A percentile compares a stretch with the other conserved stretches of the same genome.
These are phyloP conservation scores for Bucco capensis DNA, from an alignment of 2,113 vertebrate species.

Conservation along the genomic window DNA sequence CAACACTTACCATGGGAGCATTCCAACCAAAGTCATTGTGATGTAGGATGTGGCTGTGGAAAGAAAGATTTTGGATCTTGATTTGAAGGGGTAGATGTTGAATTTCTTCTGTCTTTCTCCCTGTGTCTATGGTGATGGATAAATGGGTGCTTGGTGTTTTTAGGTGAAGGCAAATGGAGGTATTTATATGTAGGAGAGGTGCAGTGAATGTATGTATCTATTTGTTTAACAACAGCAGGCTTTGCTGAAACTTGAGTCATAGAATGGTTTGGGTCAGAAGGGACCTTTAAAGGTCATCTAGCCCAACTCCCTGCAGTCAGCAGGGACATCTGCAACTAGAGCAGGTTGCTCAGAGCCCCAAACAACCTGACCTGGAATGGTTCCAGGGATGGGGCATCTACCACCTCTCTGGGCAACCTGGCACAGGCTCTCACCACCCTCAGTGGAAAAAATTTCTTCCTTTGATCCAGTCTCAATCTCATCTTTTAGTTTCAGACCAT, in stretches of 20 bases:
- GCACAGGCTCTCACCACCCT: neutral
- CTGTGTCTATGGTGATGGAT: neutral
- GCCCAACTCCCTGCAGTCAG: neutral
- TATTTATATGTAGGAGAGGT: neutral
- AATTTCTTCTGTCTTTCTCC: neutral
- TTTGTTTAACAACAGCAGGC: neutral
- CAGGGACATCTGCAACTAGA: neutral
- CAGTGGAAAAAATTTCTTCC: neutral
- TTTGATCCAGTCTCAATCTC: neutral
- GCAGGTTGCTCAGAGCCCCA: neutral
- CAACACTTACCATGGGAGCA: fast-evolving
- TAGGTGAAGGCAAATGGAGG: neutral
- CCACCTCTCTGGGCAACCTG: neutral
- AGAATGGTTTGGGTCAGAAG: neutral
- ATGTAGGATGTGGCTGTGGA: too few relatives aligned
- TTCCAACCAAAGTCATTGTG: neutral
- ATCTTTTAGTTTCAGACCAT: neutral
- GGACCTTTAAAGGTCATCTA: neutral
- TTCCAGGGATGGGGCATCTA: neutral
- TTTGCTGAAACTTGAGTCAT: too few relatives aligned
- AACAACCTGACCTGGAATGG: neutral
- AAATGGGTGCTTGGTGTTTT: neutral
- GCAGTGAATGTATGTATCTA: too few relatives aligned
- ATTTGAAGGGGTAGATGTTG: neutral
- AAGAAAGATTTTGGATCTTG: fast-evolving